phyloP scores from a whole-genome alignment of 2,797 vertebrate genomes.

The Poecilia velifera region DNA sequence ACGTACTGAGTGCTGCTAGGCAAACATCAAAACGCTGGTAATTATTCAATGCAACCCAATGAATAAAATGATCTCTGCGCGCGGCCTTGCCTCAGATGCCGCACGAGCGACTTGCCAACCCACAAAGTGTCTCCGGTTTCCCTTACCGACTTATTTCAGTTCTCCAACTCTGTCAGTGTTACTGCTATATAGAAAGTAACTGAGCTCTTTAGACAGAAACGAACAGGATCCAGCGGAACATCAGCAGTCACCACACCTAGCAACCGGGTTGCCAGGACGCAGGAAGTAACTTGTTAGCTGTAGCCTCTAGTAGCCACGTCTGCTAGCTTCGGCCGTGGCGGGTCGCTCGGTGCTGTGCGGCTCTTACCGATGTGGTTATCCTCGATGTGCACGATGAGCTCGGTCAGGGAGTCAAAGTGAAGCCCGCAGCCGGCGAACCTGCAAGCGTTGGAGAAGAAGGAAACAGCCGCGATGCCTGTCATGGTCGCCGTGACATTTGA shows the following conservation, averaged over 20 bases:
- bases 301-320: conserved; percentile 58
- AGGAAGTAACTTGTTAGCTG: conserved; percentile 85
- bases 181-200: no score
- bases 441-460: conserved; percentile 97
- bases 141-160: neutral
- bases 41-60: neutral
- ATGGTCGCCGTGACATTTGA: conserved; percentile 89
- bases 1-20: neutral
- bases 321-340: conserved; percentile 72
- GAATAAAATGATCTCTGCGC: conserved; percentile 19
- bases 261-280: conserved; percentile 89
- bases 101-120: conserved; percentile 20
- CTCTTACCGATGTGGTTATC: conserved; percentile 94
- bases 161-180: neutral
- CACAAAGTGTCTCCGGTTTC: neutral
- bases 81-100: conserved; percentile 38
- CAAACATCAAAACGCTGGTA: neutral
- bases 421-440: conserved; percentile 94
- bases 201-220: neutral
- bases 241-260: conserved; percentile 81
- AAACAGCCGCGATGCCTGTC: conserved; percentile 98
- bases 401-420: conserved; percentile 91
- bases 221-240: conserved; percentile 13
- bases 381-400: conserved; percentile 98
- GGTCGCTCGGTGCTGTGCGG: conserved; percentile 14